These are phyloP conservation scores for Sarcophaga bullata DNA, from an alignment of 1,140 invertebrate species.

Conservation along the genomic window DNA sequence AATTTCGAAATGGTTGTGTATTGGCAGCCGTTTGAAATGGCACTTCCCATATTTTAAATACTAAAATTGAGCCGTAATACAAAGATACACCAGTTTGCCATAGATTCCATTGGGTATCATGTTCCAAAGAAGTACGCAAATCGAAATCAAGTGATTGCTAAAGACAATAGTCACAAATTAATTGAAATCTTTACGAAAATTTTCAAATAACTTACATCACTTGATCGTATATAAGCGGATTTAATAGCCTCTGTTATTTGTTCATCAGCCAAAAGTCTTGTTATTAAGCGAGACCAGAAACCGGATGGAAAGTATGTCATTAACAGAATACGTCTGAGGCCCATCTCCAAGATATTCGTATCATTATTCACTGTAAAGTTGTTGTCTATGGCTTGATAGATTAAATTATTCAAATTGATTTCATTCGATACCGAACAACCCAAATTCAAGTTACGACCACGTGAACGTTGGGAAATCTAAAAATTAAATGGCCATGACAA, in stretches of 20 bases:
- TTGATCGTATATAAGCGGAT: slow-evolving; percentile 49
- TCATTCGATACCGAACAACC: slow-evolving; percentile 60
- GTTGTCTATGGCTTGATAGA: slow-evolving; percentile 48
- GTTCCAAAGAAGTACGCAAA: slow-evolving; percentile 56
- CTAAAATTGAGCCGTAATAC: slow-evolving; percentile 79
- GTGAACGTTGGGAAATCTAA: slow-evolving; percentile 76
- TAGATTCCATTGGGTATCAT: slow-evolving; percentile 80
- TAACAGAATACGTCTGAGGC: slow-evolving; percentile 73
- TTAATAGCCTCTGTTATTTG: slow-evolving; percentile 83
- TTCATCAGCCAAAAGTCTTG: slow-evolving; percentile 90
- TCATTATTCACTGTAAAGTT: slow-evolving; percentile 28
- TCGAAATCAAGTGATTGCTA: slow-evolving; percentile 61
- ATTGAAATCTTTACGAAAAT: slow-evolving; percentile 4
- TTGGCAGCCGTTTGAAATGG: slow-evolving; percentile 71
- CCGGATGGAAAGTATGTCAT: slow-evolving; percentile 98
- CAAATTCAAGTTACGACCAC: slow-evolving; percentile 66
- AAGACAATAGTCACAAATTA: neutral
- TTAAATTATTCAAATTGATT: slow-evolving; percentile 55
- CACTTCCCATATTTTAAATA: slow-evolving; percentile 88
- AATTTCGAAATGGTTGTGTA: slow-evolving; percentile 67
- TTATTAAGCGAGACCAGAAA: slow-evolving; percentile 96
- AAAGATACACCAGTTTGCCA: slow-evolving; percentile 96
- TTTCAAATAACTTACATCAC: slow-evolving; percentile 51
- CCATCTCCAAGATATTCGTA: slow-evolving; percentile 42
- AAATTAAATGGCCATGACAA: neutral